Evolutionary conservation across 2,113 vertebrate genomes (phyloP).

Genomic region (Menidia beryllina): DNA sequence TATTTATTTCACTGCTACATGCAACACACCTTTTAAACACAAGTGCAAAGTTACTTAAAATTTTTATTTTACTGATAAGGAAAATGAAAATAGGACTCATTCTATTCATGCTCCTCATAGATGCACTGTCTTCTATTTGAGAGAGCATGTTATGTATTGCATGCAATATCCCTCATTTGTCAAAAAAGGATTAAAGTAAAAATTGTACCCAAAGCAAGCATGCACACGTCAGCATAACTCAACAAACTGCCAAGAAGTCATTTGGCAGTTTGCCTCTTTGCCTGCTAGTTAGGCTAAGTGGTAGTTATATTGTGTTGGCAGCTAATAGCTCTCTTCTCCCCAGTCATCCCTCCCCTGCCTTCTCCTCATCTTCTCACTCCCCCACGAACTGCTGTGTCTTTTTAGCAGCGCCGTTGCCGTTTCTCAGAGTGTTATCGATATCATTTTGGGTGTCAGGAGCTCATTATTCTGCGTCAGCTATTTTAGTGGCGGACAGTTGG

Average conservation of each 20-base stretch:
- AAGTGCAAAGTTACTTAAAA: background rate
- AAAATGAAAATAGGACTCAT: too few species aligned
- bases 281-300: slow-evolving; percentile 71
- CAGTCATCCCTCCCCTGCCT: slow-evolving; percentile 53
- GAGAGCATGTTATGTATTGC: background rate
- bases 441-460: slow-evolving; percentile 76
- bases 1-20: too few species aligned
- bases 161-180: slow-evolving; percentile 4
- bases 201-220: slow-evolving; percentile 43
- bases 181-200: slow-evolving; percentile 37
- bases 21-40: too few species aligned
- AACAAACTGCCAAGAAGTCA: slow-evolving; percentile 52
- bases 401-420: slow-evolving; percentile 73
- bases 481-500: slow-evolving; percentile 70
- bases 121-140: too few species aligned
- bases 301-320: slow-evolving; percentile 70
- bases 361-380: slow-evolving; percentile 65
- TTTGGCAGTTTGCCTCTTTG: slow-evolving; percentile 65
- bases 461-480: slow-evolving; percentile 82
- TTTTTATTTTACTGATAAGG: background rate
- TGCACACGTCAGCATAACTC: slow-evolving; percentile 51
- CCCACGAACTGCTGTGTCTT: slow-evolving; percentile 68
- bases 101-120: too few species aligned
- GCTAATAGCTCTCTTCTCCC: slow-evolving; percentile 69
- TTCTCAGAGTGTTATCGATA: slow-evolving; percentile 74